A percentile compares a stretch with the other conserved stretches of the same genome.
Conservation (phyloP, 2,113 vertebrate genomes). For the Poeciliopsis occidentalis region DNA sequence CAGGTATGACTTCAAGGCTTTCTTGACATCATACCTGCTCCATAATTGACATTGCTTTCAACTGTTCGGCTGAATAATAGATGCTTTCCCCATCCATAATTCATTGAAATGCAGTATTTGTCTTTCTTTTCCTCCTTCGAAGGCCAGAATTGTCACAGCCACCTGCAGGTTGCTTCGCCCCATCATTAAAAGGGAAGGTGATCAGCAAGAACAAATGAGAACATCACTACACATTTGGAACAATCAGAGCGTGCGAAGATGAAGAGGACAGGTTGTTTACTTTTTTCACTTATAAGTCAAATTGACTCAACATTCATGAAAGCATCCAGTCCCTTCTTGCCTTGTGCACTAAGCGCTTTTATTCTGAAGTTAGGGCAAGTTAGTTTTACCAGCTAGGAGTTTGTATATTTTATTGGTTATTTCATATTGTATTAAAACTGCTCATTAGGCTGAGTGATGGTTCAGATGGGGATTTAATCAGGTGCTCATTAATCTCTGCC, state of each 20-base stretch:
- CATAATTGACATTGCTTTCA: conserved; percentile 55
- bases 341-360: background rate
- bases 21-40: conserved; percentile 37
- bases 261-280: conserved; percentile 17
- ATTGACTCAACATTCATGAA: conserved; percentile 7
- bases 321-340: background rate
- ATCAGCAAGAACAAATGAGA: conserved; percentile 44
- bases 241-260: conserved; percentile 8
- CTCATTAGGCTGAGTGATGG: conserved; percentile 75
- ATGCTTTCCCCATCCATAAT: conserved; percentile 60
- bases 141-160: conserved; percentile 22
- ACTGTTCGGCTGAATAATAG: conserved; percentile 65
- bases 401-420: conserved; percentile 71
- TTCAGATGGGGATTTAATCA: conserved; percentile 67
- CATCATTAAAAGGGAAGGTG: background rate
- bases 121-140: conserved; percentile 20
- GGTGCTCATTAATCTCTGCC: conserved; percentile 64
- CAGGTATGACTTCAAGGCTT: conserved; percentile 19
- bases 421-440: conserved; percentile 70
- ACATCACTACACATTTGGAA: conserved; percentile 20
- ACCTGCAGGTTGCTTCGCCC: conserved; percentile 31
- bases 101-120: conserved; percentile 56
- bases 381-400: conserved; percentile 40
- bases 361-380: conserved; percentile 11
- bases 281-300: background rate